Base-by-base conservation (phyloP, 1,140 invertebrate genomes). In the Goniozus legneri region DNA sequence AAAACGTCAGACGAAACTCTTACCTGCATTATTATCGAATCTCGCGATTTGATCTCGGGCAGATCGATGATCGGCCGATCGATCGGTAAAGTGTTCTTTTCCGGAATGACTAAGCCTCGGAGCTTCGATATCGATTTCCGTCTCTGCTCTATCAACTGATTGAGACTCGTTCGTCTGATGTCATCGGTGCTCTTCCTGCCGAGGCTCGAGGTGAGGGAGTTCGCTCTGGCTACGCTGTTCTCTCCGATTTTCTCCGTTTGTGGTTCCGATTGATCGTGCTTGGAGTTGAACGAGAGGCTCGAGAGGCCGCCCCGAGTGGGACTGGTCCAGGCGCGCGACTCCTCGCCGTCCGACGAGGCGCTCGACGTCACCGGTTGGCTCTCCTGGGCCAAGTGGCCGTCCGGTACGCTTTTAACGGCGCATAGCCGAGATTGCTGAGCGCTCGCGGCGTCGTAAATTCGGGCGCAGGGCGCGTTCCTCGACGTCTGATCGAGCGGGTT, bases 61-160 rank as follows among this genome's bases (percentile, higher is more conserved):
- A 89, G 67, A 62, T 87, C 84, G 4, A 84, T 67, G 14, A 85
- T 79, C 2, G 77, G 69, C 30, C 73, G 62, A 44, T 81, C 75
- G 44, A 80, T 73, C 8, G 77, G 58, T 40, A 83, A 76, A 8
- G 80, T 69, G 2, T 79, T 78, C 64, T 83, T 77, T 67, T 93
- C 89, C 4, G 91, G 90, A 60, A 94, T 93, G 7, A 92, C 86
- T 49, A 94, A 71, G 3, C 90, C 90, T 61, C 89, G 78, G 18
- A 94, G 67, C 72, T 93, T 93, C 2, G 87, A 89, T 61, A 91
- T 83, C 16, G 85, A 87, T 58, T 85, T 84, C 54, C 85, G 81
- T 34, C 89, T 77, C 66, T 91, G 88, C 66, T 92, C 91, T 50
- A 89, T 82, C 43, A 89, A 62, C 48, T 83, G 80, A 64, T 80